Conservation (phyloP, 2,797 vertebrate species). For the Rhinoraja longicauda region DNA sequence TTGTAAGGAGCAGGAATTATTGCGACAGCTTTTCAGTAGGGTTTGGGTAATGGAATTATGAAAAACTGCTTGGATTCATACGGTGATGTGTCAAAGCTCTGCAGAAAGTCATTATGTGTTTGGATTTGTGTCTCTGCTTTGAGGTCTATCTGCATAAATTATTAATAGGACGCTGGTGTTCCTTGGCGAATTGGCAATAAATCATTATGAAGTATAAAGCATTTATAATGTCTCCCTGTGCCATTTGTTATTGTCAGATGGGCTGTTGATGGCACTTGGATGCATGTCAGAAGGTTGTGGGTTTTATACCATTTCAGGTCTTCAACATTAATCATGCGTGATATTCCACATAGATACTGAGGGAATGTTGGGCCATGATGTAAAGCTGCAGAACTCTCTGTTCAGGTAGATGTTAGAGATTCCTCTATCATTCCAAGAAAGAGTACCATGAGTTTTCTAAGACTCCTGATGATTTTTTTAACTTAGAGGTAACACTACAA, state of each 20-base stretch:
- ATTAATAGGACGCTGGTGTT: slow-evolving; percentile 23
- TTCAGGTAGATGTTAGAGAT: neutral
- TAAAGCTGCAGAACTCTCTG: neutral
- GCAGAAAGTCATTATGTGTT: slow-evolving; percentile 2
- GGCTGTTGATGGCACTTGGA: neutral
- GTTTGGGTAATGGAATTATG: neutral
- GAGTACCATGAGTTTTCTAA: neutral
- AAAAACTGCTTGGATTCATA: slow-evolving; percentile 12
- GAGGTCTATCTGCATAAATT: slow-evolving; percentile 22
- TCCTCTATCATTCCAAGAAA: neutral
- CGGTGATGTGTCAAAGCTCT: slow-evolving; percentile 15
- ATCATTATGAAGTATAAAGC: slow-evolving; percentile 1
- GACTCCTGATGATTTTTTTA: neutral
- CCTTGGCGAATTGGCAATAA: neutral
- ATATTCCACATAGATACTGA: neutral
- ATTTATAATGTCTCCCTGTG: neutral
- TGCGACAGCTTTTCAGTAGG: neutral
- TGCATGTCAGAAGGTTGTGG: neutral
- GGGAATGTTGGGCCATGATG: neutral
- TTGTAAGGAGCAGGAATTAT: neutral
- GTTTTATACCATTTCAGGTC: neutral
- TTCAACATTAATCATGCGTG: neutral
- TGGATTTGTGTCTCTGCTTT: slow-evolving; percentile 14
- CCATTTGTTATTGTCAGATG: slow-evolving; percentile 22
- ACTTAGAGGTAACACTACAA: neutral